phyloP scores from a whole-genome alignment of 2,888 invertebrate genomes.

The Laothoe populi region DNA sequence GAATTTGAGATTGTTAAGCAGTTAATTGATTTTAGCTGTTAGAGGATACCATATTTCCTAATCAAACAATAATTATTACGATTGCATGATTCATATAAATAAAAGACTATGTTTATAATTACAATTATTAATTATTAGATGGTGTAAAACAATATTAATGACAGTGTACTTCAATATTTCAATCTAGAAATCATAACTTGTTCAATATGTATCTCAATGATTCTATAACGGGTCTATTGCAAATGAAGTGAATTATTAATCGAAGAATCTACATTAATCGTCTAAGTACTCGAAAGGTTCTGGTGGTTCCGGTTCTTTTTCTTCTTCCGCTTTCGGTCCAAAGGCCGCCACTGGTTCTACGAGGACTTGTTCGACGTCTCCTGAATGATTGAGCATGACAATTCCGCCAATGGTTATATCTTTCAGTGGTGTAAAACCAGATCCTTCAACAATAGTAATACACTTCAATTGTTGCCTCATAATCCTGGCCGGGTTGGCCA shows the following conservation, averaged over 20 bases:
- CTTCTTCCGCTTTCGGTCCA: conserved; percentile 96
- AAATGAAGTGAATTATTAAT: conserved; percentile 52
- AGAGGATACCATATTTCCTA: too few species aligned
- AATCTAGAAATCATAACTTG: conserved; percentile 56
- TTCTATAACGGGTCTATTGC: conserved; percentile 34
- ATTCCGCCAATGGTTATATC: conserved; percentile 98
- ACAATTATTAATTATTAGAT: conserved; percentile 48
- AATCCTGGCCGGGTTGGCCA: conserved; percentile 97
- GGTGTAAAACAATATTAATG: conserved; percentile 58
- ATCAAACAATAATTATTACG: too few species aligned
- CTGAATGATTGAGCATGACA: conserved; percentile 95
- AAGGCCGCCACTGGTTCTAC: conserved; percentile 97
- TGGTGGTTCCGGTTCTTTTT: conserved; percentile 98
- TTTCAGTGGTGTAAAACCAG: conserved; percentile 93
- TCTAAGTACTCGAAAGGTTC: conserved; percentile 98
- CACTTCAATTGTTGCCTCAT: conserved; percentile 95
- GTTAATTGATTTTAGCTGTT: too few species aligned
- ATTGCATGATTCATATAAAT: neutral
- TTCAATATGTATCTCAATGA: conserved; percentile 60
- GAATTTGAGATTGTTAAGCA: too few species aligned
- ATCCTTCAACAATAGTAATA: conserved; percentile 91
- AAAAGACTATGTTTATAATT: conserved; percentile 19
- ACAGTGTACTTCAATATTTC: conserved; percentile 62
- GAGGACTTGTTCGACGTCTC: conserved; percentile 92
- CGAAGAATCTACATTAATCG: conserved; percentile 82